Base-by-base conservation (phyloP, 2,113 vertebrate genomes). In the Prolemur simus region DNA sequence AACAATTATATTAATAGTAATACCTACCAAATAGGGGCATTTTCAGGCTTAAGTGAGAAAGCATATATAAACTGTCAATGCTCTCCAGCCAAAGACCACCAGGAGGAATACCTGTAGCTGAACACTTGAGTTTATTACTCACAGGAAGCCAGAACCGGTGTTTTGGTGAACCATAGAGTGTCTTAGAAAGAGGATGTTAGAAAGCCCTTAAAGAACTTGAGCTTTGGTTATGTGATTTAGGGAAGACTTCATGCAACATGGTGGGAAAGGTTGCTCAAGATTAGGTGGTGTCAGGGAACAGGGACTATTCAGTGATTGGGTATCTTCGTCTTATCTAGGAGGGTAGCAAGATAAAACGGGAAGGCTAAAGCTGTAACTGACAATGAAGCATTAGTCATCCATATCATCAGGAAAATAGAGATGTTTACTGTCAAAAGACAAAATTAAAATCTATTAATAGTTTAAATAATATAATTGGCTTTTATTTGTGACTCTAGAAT, bases 351-450 rank as follows among this genome's bases (percentile, higher is more conserved):
- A 32, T 89, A 77, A 80, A 80, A 56, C 9, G 81, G 66, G n/a
- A 71, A 89, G 1, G 4, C 69, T 80, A 81, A 82, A 68, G 8
- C 7, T 89, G 0, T 77, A 73, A 82, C 32, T 73, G 34, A 91
- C 15, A 71, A 78, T 25, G n/a, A 42, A 47, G 83, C 6, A 34
- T n/a, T 45, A 92, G n/a, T 52, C 10, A 77, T 39, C 92, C 45
- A 29, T 42, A 9, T 47, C 0, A 3, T 0, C 52, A 6, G 9
- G n/a, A 27, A 52, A 5, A 42, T 11, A 17, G 1, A 2, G 14
- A 4, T 69, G n/a, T 32, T 45, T 47, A 10, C 8, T 42, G 29
- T 42, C 21, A n/a, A 77, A 93, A 76, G 47, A 68, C 54, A 95
- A 81, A 76, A 87, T 73, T 77, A 49, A 66, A 74, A 34, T 37